A percentile compares a stretch with the other conserved stretches of the same genome.
phyloP scores from a whole-genome alignment of 2,113 vertebrate genomes.

The Ivindomyrus marchei region DNA sequence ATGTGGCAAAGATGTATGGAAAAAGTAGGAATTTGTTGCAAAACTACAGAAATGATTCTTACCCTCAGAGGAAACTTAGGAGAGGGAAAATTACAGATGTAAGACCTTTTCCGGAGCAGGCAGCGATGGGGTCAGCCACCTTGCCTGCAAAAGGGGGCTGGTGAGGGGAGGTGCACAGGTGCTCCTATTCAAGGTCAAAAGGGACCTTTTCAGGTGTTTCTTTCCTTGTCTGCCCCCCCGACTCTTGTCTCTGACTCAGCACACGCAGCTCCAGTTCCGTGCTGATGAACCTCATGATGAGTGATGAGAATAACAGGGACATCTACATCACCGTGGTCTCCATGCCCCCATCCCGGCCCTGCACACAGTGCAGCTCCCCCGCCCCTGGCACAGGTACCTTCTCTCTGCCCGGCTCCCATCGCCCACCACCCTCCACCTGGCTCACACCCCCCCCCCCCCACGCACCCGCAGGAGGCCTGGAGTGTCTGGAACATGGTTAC shows the following conservation, averaged over 20 bases:
- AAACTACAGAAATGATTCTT: not conserved
- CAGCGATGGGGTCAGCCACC: constrained; percentile 75
- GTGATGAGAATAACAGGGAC: constrained; percentile 84
- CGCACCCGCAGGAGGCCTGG: constrained; percentile 50
- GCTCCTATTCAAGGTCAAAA: not conserved
- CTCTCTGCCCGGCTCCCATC: not conserved
- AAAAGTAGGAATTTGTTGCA: not conserved
- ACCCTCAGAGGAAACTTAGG: not conserved
- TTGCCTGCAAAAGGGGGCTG: constrained; percentile 55
- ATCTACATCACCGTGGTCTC: constrained; percentile 82
- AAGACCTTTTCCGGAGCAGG: constrained; percentile 50
- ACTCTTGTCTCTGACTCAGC: constrained; percentile 43
- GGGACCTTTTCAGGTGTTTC: not conserved
- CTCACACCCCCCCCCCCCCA: not conserved
- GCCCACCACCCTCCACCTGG: not conserved
- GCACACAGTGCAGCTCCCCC: constrained; percentile 63
- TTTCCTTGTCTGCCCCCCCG: not conserved
- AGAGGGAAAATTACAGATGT: not conserved
- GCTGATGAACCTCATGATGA: constrained; percentile 86
- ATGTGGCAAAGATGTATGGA: not conserved
- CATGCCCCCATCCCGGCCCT: constrained; percentile 68
- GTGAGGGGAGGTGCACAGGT: not conserved
- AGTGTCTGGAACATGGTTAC: constrained; percentile 79
- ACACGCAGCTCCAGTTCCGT: constrained; percentile 76
- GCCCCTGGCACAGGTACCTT: constrained; percentile 49